Evolutionary conservation across 2,797 vertebrate species (phyloP), one percentile per base, ranked within the genome.

Genomic region (Nothura maculosa): DNA sequence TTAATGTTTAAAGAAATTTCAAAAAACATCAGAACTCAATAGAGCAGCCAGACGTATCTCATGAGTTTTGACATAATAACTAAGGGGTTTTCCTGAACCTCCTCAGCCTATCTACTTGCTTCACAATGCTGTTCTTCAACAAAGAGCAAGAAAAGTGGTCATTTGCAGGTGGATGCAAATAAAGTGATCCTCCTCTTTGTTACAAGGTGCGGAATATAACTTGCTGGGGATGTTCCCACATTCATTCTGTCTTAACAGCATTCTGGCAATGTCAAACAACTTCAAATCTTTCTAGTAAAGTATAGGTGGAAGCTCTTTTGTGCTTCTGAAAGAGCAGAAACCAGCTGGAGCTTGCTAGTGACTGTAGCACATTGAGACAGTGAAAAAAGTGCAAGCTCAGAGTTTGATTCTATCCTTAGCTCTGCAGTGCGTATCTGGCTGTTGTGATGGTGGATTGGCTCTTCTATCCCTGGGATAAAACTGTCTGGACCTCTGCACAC

Each of bases 341-440:
- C 8, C 36, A 22, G 30, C 12, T 36, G 52, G 61, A 75, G 36
- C 21, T 80, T 36, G 17, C 32, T 58, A 16, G 34, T 47, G 66
- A 62, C n/a, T 38, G 27, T 27, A 62, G 50, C 42, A 68, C n/a
- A 15, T 0, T 21, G 9, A 5, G 47, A 19, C 17, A 28, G 68
- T 57, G 57, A 87, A 55, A 43, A 40, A 73, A 74, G 12, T 14
- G 47, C 0, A 8, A 30, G 20, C 27, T 81, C 42, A 22, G 50
- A 67, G 38, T 5, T 17, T 18, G 60, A 0, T 84, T 45, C 30
- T 13, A 60, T 10, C 5, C 0, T 0, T 21, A 36, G 32, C 4
- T 19, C 7, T 10, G 34, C 7, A 75, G 64, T 5, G 20, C 5
- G 15, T 3, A 0, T 11, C 21, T 60, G 28, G 10, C 45, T 30